These are phyloP conservation scores for Agriopis aurantiaria DNA, from an alignment of 2,888 invertebrate species.

Conservation along the genomic window DNA sequence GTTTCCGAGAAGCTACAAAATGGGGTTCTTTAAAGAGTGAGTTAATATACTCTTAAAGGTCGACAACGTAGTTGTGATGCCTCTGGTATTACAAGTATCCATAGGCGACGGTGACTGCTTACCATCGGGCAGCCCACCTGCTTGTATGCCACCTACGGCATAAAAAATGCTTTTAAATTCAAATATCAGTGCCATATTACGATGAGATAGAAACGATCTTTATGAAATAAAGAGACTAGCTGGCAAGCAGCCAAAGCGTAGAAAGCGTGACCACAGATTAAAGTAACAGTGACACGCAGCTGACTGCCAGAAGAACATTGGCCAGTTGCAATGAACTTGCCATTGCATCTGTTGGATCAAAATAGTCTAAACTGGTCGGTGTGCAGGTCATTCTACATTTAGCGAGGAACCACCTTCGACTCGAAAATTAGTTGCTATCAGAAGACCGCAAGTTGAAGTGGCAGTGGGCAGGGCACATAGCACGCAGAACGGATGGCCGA, in stretches of 20 bases:
- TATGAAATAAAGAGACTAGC: constrained; percentile 8
- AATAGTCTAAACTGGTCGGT: not conserved
- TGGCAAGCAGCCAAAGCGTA: constrained; percentile 15
- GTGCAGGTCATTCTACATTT: not conserved
- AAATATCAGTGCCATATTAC: not conserved
- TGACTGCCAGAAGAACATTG: constrained; percentile 16
- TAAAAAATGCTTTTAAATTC: not conserved
- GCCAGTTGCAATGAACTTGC: constrained; percentile 27
- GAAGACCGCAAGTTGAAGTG: not conserved
- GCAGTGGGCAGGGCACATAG: no score
- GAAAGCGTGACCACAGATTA: constrained; percentile 11
- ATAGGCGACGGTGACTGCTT: no score
- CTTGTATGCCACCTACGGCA: no score
- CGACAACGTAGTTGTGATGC: no score
- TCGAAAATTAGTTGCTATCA: not conserved
- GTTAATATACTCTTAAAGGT: no score
- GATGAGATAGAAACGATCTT: not conserved
- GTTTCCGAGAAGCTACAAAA: no score
- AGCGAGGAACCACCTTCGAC: constrained; percentile 3
- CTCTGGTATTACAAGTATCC: no score
- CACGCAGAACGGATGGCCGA: no score
- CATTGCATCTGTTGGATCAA: constrained; percentile 13
- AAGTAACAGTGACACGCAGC: not conserved
- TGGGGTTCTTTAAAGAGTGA: no score
- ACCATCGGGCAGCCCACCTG: no score